Percentiles rank a stretch among this genome's conserved stretches.
phyloP scores from a whole-genome alignment of 2,888 invertebrate species.

The Tuberolachnus salignus region DNA sequence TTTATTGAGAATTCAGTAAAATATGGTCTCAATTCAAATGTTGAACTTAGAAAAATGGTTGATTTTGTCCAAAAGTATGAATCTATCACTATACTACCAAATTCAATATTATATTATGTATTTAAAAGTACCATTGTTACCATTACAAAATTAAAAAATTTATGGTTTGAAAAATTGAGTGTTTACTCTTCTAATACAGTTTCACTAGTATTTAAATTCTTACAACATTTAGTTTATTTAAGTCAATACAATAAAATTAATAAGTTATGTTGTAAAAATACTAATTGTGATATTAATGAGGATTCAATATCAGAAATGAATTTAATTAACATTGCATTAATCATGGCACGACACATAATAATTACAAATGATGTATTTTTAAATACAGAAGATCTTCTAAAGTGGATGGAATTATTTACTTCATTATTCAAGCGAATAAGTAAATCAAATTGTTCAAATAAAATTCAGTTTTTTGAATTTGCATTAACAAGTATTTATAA shows the following conservation, averaged over 20 bases:
- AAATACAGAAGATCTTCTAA: constrained; percentile 31
- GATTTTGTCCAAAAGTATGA: constrained; percentile 37
- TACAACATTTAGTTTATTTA: constrained; percentile 24
- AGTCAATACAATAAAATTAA: constrained; percentile 18
- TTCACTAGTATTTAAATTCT: constrained; percentile 19
- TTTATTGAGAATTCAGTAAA: constrained; percentile 42
- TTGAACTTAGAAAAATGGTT: constrained; percentile 43
- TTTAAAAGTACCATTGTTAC: constrained; percentile 34
- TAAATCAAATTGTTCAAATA: constrained; percentile 45
- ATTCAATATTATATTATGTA: constrained; percentile 34
- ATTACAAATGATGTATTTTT: constrained; percentile 10
- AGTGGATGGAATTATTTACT: constrained; percentile 42
- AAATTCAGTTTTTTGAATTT: constrained; percentile 48
- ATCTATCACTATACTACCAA: constrained; percentile 1
- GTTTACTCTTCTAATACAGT: constrained; percentile 30
- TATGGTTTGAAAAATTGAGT: constrained; percentile 35
- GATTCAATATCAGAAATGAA: constrained; percentile 50
- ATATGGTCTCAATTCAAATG: constrained; percentile 41
- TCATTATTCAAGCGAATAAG: constrained; percentile 31
- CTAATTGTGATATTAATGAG: constrained; percentile 33
- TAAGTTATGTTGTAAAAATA: constrained; percentile 42
- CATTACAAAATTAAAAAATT: constrained; percentile 35
- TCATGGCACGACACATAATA: constrained; percentile 33
- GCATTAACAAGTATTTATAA: constrained; percentile 51
- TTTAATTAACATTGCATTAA: constrained; percentile 46